Evolutionary conservation across 2,113 vertebrate species (phyloP).

Genomic region (Addax nasomaculatus): DNA sequence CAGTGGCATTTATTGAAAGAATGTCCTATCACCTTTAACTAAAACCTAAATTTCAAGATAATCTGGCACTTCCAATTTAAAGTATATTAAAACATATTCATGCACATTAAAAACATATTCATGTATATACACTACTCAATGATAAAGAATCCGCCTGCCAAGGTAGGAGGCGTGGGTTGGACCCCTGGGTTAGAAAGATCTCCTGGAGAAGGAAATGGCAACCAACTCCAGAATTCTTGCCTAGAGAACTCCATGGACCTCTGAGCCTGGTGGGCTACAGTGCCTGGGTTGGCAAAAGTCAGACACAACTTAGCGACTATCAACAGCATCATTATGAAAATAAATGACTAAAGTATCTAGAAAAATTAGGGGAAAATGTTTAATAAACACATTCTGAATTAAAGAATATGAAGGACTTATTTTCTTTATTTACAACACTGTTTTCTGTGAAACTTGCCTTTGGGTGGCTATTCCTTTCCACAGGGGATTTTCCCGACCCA

Average conservation of each 20-base stretch:
- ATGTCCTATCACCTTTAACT: background rate
- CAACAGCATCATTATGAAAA: background rate
- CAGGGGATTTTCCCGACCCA: background rate
- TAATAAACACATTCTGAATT: background rate
- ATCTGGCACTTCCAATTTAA: background rate
- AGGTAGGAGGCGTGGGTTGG: background rate
- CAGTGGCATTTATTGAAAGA: background rate
- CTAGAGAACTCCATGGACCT: background rate
- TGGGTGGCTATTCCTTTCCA: background rate
- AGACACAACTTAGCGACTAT: background rate
- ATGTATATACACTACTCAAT: background rate
- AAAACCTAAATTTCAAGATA: background rate
- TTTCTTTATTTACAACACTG: background rate
- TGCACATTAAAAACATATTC: background rate
- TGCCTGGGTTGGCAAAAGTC: background rate
- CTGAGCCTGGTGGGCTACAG: background rate
- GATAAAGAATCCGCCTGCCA: background rate
- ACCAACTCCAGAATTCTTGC: background rate
- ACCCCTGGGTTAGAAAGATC: background rate
- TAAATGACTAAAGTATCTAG: background rate
- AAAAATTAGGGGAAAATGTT: background rate
- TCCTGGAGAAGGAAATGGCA: background rate
- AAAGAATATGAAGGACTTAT: background rate
- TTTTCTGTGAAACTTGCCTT: background rate
- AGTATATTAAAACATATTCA: background rate